These are phyloP conservation scores for Carassius auratus DNA, from an alignment of 2,113 vertebrate genomes.

Conservation along the genomic window DNA sequence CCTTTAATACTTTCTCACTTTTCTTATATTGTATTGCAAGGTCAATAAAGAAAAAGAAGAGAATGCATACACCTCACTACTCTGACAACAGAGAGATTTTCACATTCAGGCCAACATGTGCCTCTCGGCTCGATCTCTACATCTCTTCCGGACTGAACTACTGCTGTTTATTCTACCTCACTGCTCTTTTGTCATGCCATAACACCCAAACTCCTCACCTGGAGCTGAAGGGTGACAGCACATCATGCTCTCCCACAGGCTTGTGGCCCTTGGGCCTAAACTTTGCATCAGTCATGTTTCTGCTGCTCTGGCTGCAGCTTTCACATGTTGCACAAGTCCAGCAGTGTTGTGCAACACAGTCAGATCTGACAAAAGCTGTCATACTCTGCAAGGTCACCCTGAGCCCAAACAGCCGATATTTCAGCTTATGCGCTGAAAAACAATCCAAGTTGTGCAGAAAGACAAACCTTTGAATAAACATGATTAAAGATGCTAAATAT, in stretches of 20 bases:
- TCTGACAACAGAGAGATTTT: conserved; percentile 63
- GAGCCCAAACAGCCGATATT: conserved; percentile 14
- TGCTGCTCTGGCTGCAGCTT: conserved; percentile 4
- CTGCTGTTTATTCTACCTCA: conserved; percentile 62
- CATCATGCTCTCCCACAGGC: conserved; percentile 4
- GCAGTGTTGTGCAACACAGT: conserved; percentile 30
- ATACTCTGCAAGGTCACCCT: conserved; percentile 24
- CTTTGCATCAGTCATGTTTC: not conserved
- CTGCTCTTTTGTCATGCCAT: conserved; percentile 41
- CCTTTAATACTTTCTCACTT: not conserved
- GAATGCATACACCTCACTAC: conserved; percentile 60
- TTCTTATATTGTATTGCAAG: not conserved
- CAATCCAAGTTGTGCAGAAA: conserved; percentile 14
- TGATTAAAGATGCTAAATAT: conserved; percentile 50
- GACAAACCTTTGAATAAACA: conserved; percentile 46
- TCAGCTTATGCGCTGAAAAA: not conserved
- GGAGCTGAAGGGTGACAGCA: conserved; percentile 19
- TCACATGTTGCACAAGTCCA: conserved; percentile 44
- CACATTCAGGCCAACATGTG: conserved; percentile 63
- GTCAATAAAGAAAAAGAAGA: not conserved
- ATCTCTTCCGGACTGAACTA: conserved; percentile 53
- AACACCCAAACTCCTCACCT: conserved; percentile 25
- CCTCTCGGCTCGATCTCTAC: conserved; percentile 55
- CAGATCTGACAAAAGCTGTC: conserved; percentile 31
- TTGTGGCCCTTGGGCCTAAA: not conserved